Evolutionary conservation across 2,888 invertebrate species (phyloP), one percentile per base, ranked within the genome.

Genomic region (Drosophila maculinotata): DNA sequence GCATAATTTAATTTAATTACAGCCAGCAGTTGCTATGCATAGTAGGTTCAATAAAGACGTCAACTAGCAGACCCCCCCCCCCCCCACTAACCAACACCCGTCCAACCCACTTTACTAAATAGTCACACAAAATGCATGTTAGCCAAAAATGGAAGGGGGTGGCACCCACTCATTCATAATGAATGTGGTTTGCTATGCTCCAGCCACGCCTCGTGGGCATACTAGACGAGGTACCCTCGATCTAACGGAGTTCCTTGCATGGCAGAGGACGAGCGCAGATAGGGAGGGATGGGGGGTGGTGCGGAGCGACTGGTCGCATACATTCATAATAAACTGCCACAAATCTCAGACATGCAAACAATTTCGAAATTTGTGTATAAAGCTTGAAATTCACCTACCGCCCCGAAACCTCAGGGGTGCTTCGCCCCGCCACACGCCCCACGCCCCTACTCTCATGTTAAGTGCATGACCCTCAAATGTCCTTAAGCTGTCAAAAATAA

Each of bases 401-500:
- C 26, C 12, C 12, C 53, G n/a, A n/a, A n/a, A n/a, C n/a, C n/a
- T n/a, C n/a, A n/a, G n/a, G n/a, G n/a, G n/a, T n/a, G n/a, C n/a
- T n/a, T n/a, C 12, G 1, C 8, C 12, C 12, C 14, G 1, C 6
- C 9, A 10, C 9, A 9, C 8, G 5, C 26, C 7, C 3, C 3
- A 20, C 4, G 9, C 47, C 1, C 15, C 26, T n/a, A 15, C 63
- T 33, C 45, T 64, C 38, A 35, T 64, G 62, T 28, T 49, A 65
- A 73, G 65, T 73, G 68, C 73, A 78, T 82, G 81, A 82, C 81
- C 81, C 81, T 76, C 81, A 82, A 82, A 82, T 82, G 81, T 82
- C 81, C 81, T 82, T 82, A 82, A 82, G 80, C 78, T 82, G 79
- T 80, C 82, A 80, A 65, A 82, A 81, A 81, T 81, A 76, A 81